These are phyloP conservation scores for Aphelenchoides bicaudatus DNA, from an alignment of 2,888 invertebrate genomes.

Conservation along the genomic window DNA sequence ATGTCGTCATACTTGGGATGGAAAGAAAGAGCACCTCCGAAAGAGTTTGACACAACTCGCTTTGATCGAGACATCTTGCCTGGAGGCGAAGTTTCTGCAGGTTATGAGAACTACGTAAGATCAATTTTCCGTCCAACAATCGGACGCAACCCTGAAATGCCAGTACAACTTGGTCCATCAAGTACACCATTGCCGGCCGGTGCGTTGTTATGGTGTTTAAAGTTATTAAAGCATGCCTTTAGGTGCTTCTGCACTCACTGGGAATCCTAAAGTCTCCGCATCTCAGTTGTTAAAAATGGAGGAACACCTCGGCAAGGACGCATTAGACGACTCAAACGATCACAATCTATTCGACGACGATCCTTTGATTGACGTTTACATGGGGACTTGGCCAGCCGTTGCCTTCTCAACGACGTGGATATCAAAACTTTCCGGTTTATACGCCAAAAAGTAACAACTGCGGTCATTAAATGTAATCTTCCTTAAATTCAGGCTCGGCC, in stretches of 20 bases:
- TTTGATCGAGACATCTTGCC: conserved; percentile 40
- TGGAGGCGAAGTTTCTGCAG: conserved; percentile 47
- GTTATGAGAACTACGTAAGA: conserved; percentile 41
- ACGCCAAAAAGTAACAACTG: conserved; percentile 53
- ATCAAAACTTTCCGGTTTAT: conserved; percentile 52
- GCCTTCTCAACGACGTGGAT: no score
- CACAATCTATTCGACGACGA: conserved; percentile 27
- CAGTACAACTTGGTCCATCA: neutral
- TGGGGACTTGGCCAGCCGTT: conserved; percentile 40
- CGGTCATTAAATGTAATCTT: no score
- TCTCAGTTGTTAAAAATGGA: conserved; percentile 51
- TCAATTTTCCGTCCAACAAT: conserved; percentile 23
- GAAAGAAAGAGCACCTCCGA: conserved; percentile 43
- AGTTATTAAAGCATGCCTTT: neutral
- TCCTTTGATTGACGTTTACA: conserved; percentile 49
- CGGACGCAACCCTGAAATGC: conserved; percentile 7
- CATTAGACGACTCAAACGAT: conserved; percentile 45
- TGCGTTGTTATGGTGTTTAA: neutral
- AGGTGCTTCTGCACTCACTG: conserved; percentile 15
- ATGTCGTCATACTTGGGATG: conserved; percentile 53
- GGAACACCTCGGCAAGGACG: conserved; percentile 45
- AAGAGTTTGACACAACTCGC: conserved; percentile 26
- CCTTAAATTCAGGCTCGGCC: no score
- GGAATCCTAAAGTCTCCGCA: conserved; percentile 42
- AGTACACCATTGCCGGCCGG: conserved; percentile 1